These are phyloP conservation scores for Odocoileus hemionus DNA, from an alignment of 2,113 vertebrate genomes.

Conservation along the genomic window DNA sequence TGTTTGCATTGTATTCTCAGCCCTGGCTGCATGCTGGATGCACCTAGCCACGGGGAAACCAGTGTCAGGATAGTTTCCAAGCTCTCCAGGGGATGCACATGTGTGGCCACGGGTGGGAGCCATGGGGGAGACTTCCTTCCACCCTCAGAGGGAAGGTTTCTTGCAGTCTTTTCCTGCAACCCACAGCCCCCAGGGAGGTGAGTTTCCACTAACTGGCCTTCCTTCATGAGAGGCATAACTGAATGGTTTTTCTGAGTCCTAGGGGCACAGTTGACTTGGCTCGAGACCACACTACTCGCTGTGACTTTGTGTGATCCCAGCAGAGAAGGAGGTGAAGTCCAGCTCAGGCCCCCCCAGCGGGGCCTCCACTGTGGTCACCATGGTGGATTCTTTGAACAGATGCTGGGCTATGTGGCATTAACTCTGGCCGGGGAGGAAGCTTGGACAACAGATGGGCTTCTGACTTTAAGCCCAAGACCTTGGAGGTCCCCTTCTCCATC, in stretches of 20 bases:
- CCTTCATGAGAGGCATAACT: not conserved
- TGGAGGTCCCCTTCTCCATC: not conserved
- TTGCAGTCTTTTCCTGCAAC: not conserved
- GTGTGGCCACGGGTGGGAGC: not conserved
- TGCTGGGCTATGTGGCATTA: not conserved
- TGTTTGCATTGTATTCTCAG: not conserved
- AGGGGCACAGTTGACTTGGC: not conserved
- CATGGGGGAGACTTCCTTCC: rapidly evolving
- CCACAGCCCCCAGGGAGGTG: not conserved
- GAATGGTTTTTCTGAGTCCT: not conserved
- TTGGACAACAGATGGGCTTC: not conserved
- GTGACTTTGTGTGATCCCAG: not conserved
- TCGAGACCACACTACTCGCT: not conserved
- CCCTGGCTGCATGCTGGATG: not conserved
- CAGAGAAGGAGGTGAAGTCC: not conserved
- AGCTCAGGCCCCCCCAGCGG: not conserved
- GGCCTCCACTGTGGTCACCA: not conserved
- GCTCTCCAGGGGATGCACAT: not conserved
- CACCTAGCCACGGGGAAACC: not conserved
- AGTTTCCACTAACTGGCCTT: not conserved
- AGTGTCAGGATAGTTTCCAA: not conserved
- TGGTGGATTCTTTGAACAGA: not conserved
- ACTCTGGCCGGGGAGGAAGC: not conserved
- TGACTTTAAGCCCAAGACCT: not conserved
- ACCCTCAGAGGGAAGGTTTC: not conserved